Base-by-base conservation (phyloP, 2,888 invertebrate genomes). In the Sphaerophoria rueppellii region DNA sequence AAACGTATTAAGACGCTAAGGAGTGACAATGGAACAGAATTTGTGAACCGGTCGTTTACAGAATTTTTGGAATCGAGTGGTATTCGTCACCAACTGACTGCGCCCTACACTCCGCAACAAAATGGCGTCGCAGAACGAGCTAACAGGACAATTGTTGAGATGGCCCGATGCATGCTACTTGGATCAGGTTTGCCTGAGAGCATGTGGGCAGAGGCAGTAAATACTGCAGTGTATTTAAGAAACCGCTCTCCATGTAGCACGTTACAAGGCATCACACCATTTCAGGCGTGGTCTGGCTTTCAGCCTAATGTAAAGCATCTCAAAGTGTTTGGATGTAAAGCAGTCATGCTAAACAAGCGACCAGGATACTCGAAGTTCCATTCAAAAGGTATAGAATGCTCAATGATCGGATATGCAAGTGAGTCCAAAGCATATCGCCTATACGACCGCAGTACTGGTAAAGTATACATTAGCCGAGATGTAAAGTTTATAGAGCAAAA, bases 1-100 rank as follows among this genome's bases (percentile, higher is more conserved):
- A 81, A 61, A 57, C 72, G 52, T 50, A 71, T 83, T 12, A 78
- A 77, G 24, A 48, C 37, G 2, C 14, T 74, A 9, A 69, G 80
- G 50, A 80, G 80, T 24, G 74, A 74, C 40, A 69, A 63, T 48
- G 61, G 67, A 5, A 48, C 46, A n/a, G 73, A 55, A 12, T 55
- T 35, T 35, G 12, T 63, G 3, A 55, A 61, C 14, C n/a, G 11
- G 1, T 9, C 40, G 16, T 73, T 73, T 55, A 73, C 6, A 12
- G 16, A 46, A 11, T 73, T 73, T 43, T 14, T 73, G 16, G 54
- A 61, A 40, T n/a, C 32, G 7, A 40, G 35, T 12, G 58, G 60
- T 0, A 69, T 65, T 16, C 60, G 75, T 40, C 61, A 63, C 43
- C 73, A 73, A 46, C 34, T 73, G 12, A 73, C 72, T 4, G 63